These are phyloP conservation scores for Scartelaos histophorus DNA, from an alignment of 2,113 vertebrate species.

Conservation along the genomic window DNA sequence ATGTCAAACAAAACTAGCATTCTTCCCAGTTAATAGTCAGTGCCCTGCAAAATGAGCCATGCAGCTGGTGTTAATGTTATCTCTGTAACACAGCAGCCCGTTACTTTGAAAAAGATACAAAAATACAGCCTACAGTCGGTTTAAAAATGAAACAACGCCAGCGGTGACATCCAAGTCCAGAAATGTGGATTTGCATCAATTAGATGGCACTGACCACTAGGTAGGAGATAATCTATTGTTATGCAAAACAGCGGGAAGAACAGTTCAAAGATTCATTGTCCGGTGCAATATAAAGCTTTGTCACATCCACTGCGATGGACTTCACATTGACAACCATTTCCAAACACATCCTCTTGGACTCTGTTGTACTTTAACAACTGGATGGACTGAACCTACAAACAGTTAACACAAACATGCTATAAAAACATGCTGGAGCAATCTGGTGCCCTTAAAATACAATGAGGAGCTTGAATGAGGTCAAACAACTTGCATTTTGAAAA, in stretches of 20 bases:
- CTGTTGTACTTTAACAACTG: conserved; percentile 11
- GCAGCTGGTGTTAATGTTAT: conserved; percentile 32
- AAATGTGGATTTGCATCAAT: conserved; percentile 66
- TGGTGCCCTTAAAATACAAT: not conserved
- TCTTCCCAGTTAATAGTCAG: not conserved
- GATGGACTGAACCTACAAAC: conserved; percentile 4
- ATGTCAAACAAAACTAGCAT: conserved; percentile 36
- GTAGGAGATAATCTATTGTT: conserved; percentile 55
- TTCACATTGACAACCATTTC: conserved; percentile 15
- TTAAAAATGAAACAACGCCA: conserved; percentile 14
- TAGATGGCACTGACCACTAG: conserved; percentile 60
- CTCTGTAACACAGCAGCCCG: conserved; percentile 28
- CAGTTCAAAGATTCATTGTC: conserved; percentile 56
- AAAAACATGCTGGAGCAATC: not conserved
- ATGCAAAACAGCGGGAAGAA: conserved; percentile 62
- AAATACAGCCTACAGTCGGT: conserved; percentile 24
- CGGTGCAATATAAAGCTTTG: conserved; percentile 42
- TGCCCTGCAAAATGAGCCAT: conserved; percentile 21
- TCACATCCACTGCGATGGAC: conserved; percentile 27
- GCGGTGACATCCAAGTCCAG: conserved; percentile 13
- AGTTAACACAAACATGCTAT: not conserved
- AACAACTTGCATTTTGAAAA: not conserved
- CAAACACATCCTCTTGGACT: conserved; percentile 21
- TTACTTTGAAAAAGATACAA: conserved; percentile 21
- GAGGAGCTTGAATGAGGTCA: not conserved